Evolutionary conservation across 2,888 invertebrate genomes (phyloP), one percentile per base, ranked within the genome.

Genomic region (Tipula confusa): DNA sequence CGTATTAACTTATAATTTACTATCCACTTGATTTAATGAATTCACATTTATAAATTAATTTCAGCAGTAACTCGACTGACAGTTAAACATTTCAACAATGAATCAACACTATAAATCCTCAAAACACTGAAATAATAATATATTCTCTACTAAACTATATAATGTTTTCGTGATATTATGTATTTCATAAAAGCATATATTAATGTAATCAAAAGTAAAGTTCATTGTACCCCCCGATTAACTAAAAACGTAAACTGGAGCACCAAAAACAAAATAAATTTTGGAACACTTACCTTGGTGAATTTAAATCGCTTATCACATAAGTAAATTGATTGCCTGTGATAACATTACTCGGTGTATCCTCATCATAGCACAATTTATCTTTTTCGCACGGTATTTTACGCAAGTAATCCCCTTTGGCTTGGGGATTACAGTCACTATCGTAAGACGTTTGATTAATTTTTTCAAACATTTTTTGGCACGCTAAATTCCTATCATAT

Each of bases 261-360:
- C 64, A 64, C 24, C 11, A 29, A 29, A 80, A 29, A 29, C 80
- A 82, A 83, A 80, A n/a, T n/a, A n/a, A 28, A 80, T 9, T n/a
- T 29, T 5, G n/a, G n/a, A n/a, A n/a, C n/a, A 85, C 87, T 87
- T 91, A 96, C 96, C 97, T 95, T 84, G 98, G 97, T 88, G 97
- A 95, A 86, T 94, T 93, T 84, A 95, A 93, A 89, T 98, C 96
- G 88, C 96, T 94, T 85, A 99, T 95, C 85, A 95, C 95, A 90
- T 96, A 98, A 0, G 98, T 98, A 89, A 99, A 97, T 90, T 99
- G 98, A 89, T 95, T 93, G 82, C 94, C 94, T 86, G 93, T 93
- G 11, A 98, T 92, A 1, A 98, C 97, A 92, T 96, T 95, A 89
- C 92, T 92, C 29, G 95, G 93, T 84, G 93, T 92, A 89, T 96